Evolutionary conservation across 2,888 invertebrate genomes (phyloP).

Genomic region (Tetragonula carbonaria): DNA sequence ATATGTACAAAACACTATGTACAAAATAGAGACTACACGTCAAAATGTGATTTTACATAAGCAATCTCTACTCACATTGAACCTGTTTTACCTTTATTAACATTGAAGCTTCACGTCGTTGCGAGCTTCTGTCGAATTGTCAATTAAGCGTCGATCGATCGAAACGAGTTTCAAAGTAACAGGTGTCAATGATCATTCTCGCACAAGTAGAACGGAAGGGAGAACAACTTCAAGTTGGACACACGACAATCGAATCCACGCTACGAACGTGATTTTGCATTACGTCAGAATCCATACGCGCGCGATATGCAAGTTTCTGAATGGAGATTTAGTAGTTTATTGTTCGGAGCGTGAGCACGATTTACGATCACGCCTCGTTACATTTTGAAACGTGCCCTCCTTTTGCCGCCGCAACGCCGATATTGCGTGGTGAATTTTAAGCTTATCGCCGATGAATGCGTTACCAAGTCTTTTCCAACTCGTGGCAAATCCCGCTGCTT

Average conservation of each 20-base stretch:
- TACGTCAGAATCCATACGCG: slow-evolving; percentile 10
- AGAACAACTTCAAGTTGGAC: slow-evolving; percentile 35
- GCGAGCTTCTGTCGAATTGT: slow-evolving; percentile 15
- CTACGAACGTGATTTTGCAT: slow-evolving; percentile 4
- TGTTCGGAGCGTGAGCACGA: slow-evolving; percentile 7
- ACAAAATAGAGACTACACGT: too few species aligned
- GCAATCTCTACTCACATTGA: too few species aligned
- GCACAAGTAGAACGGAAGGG: background rate
- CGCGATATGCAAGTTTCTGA: slow-evolving; percentile 23
- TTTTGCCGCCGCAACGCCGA: background rate
- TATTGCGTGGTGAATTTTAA: slow-evolving; percentile 12
- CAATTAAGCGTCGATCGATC: slow-evolving; percentile 22
- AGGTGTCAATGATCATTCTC: background rate
- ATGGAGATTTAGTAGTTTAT: slow-evolving; percentile 17
- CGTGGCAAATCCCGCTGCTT: background rate
- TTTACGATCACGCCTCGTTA: slow-evolving; percentile 7
- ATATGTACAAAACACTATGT: too few species aligned
- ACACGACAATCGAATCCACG: background rate
- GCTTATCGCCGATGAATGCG: background rate
- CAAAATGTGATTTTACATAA: too few species aligned
- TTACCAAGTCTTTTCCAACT: background rate
- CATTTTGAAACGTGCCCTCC: background rate
- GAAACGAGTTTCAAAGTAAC: slow-evolving; percentile 40
- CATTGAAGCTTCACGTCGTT: slow-evolving; percentile 12
- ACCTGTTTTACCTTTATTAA: too few species aligned